These are phyloP conservation scores for Diploptera punctata DNA, from an alignment of 2,888 invertebrate species.

Conservation along the genomic window DNA sequence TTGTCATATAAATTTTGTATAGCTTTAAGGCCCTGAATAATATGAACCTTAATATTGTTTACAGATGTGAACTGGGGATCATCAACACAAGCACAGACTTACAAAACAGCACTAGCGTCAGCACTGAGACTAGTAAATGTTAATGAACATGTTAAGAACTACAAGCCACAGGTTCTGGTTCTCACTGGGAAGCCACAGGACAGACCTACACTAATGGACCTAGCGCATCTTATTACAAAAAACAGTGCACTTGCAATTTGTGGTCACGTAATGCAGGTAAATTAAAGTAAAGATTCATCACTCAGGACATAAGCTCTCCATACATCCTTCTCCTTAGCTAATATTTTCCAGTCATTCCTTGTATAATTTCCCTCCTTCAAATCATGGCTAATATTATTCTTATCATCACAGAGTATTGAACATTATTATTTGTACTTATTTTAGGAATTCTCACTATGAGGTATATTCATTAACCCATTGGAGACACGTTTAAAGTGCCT, in stretches of 20 bases:
- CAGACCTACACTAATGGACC: slow-evolving; percentile 88
- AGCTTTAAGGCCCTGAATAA: too few relatives aligned
- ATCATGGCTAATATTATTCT: neutral
- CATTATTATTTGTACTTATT: neutral
- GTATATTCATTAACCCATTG: neutral
- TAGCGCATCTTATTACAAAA: slow-evolving; percentile 91
- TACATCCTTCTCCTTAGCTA: too few relatives aligned
- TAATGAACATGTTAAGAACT: slow-evolving; percentile 97
- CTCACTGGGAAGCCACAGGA: slow-evolving; percentile 83
- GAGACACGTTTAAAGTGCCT: neutral
- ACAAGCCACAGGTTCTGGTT: slow-evolving; percentile 89
- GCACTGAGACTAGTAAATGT: slow-evolving; percentile 80
- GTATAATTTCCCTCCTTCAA: too few relatives aligned
- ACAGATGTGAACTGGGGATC: slow-evolving; percentile 86
- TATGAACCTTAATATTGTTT: too few relatives aligned
- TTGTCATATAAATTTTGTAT: too few relatives aligned
- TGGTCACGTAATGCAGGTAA: slow-evolving; percentile 84
- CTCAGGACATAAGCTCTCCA: too few relatives aligned
- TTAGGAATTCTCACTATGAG: too few relatives aligned
- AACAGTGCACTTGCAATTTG: slow-evolving; percentile 89
- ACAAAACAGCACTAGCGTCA: slow-evolving; percentile 88
- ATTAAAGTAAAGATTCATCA: too few relatives aligned
- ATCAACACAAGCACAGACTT: slow-evolving; percentile 95
- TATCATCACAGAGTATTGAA: neutral
- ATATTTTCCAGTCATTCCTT: too few relatives aligned